Base-by-base conservation (phyloP, 2,888 invertebrate species). In the Erebia ligea region DNA sequence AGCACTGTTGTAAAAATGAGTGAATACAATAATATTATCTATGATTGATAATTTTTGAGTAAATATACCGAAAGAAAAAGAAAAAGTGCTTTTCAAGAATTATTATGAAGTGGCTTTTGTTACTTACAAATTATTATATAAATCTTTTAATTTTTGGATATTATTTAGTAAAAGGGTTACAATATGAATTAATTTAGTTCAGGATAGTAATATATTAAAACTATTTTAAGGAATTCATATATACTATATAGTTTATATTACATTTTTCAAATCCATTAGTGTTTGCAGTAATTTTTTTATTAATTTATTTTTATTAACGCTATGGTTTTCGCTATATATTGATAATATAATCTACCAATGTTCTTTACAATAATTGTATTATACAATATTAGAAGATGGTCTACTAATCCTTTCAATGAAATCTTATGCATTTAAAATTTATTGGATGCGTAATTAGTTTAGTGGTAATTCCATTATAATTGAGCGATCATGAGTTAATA, bases 241-340 rank as follows among this genome's bases (percentile, higher is more conserved):
- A 54, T 17, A 9, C 17, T 10, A 19, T 40, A 64, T 34, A 52
- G 13, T 56, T 54, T 57, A 67, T 67, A 56, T 56, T 72, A 67
- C 67, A 72, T 54, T 67, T 86, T 86, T 92, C 92, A 92, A 92
- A 92, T 92, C 92, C 92, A 74, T 92, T 87, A 91, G 92, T 92
- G 92, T 84, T 89, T 92, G 91, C 91, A 92, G 91, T 90, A 85
- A 82, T 77, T 79, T 69, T 68, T 70, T 83, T 83, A 56, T 54
- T 64, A 73, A 72, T 73, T 73, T 75, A 58, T 64, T 70, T 52
- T 42, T 56, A 68, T 68, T 66, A 61, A 52, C 19, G 45, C 59
- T 57, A 66, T 69, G 76, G 78, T 79, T 82, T 79, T 80, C 40
- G 42, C 78, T 84, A 80, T 76, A 9, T 81, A 77, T 80, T 80